Percentiles rank a stretch among this genome's conserved stretches.
Conservation (phyloP, 2,113 vertebrate species). For the Orientallactaga bullata region DNA sequence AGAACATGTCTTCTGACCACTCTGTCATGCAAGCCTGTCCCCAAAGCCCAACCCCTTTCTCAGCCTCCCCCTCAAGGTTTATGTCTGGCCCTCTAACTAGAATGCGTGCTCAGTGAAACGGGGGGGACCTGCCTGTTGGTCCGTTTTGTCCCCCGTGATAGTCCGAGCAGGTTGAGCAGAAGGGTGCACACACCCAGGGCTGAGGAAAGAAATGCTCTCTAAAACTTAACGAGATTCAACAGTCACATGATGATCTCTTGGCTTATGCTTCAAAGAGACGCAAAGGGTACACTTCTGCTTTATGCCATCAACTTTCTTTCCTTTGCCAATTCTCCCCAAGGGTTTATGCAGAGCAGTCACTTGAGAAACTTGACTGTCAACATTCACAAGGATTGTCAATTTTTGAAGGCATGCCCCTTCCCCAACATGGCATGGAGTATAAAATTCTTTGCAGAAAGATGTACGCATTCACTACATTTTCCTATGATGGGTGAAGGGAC, state of each 20-base stretch:
- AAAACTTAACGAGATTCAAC: background rate
- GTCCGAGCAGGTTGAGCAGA: background rate
- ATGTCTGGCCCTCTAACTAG: background rate
- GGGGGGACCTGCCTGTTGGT: background rate
- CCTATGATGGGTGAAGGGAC: accelerated
- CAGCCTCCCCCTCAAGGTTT: accelerated
- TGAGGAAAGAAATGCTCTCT: background rate
- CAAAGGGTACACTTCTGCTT: background rate
- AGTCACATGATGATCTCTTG: background rate
- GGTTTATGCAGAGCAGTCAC: background rate
- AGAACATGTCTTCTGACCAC: background rate
- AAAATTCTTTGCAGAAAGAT: conserved; percentile 9
- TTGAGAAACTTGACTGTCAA: background rate
- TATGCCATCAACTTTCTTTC: background rate
- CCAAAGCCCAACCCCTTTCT: background rate
- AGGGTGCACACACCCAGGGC: background rate
- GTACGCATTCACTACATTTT: background rate
- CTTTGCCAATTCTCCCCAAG: background rate
- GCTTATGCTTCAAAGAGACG: background rate
- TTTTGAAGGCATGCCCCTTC: background rate
- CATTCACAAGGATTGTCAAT: background rate
- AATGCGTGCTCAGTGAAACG: background rate
- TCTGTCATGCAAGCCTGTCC: background rate
- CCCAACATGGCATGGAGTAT: background rate
- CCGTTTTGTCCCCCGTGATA: accelerated